Evolutionary conservation across 2,113 vertebrate species (phyloP).

Genomic region (Leptodactylus fuscus): DNA sequence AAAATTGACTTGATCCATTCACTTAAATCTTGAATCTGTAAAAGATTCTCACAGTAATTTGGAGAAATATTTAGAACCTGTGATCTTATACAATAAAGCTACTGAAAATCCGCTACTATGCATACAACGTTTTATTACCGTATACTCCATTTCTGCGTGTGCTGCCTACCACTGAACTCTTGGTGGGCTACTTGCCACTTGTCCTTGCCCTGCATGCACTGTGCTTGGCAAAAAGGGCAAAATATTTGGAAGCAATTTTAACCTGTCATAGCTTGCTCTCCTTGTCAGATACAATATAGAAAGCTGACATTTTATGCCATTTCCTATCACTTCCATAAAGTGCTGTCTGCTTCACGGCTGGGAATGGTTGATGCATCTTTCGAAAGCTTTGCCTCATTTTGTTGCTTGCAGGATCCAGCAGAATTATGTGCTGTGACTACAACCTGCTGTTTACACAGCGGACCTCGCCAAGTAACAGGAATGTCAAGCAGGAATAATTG

Average conservation of each 20-base stretch:
- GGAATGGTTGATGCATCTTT: constrained; percentile 13
- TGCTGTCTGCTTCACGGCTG: not conserved
- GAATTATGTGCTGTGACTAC: constrained; percentile 46
- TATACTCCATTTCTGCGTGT: not conserved
- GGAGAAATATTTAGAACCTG: too few relatives aligned
- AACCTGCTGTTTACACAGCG: constrained; percentile 29
- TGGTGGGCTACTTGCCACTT: not conserved
- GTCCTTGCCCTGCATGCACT: not conserved
- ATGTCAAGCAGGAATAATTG: constrained; percentile 35
- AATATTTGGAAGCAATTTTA: not conserved
- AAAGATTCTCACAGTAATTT: too few relatives aligned
- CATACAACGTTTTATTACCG: not conserved
- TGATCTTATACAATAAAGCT: too few relatives aligned
- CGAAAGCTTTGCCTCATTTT: constrained; percentile 32
- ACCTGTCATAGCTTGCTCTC: not conserved
- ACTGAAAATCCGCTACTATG: too few relatives aligned
- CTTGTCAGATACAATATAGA: not conserved
- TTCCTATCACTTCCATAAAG: not conserved
- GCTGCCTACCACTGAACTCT: not conserved
- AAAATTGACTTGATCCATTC: too few relatives aligned
- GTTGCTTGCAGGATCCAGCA: constrained; percentile 3
- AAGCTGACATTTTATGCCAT: not conserved
- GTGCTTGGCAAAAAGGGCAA: not conserved
- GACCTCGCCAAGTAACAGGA: constrained; percentile 33
- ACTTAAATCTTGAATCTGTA: too few relatives aligned